phyloP scores from a whole-genome alignment of 1,140 invertebrate genomes.

The Dinoponera quadriceps region DNA sequence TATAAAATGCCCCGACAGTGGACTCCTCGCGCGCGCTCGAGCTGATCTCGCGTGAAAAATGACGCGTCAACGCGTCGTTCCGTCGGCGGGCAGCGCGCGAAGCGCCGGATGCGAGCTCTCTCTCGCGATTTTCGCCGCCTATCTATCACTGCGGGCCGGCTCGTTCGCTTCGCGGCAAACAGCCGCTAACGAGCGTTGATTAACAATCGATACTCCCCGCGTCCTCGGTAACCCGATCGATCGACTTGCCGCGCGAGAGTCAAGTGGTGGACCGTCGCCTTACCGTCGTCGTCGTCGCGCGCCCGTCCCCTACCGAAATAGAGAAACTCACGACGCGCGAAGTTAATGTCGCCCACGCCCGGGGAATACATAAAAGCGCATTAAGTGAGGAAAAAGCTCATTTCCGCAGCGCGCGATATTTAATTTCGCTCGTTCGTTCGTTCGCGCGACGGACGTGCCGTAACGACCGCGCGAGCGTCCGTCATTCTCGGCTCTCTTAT shows the following conservation, averaged over 20 bases:
- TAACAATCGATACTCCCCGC: conserved; percentile 6
- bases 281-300: not conserved
- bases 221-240: not conserved
- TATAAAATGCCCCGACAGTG: not conserved
- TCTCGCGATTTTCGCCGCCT: not conserved
- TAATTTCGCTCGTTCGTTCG: not conserved
- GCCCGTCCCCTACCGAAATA: not conserved
- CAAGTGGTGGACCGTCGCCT: not conserved
- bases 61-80: not conserved
- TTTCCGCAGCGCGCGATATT: not conserved
- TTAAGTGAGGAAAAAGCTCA: not conserved
- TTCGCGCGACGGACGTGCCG: not conserved
- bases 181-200: not conserved
- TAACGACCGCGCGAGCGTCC: not conserved
- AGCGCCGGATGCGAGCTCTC: not conserved
- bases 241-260: not conserved
- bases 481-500: not conserved
- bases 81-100: not conserved
- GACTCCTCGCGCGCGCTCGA: not conserved
- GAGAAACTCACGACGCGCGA: not conserved
- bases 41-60: not conserved
- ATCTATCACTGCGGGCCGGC: not conserved
- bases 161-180: conserved; percentile 1
- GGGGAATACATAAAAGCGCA: not conserved
- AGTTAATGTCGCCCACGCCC: not conserved